A percentile compares a stretch with the other conserved stretches of the same genome.
Conservation (phyloP, 1,140 invertebrate genomes). For the Cylas formicarius region DNA sequence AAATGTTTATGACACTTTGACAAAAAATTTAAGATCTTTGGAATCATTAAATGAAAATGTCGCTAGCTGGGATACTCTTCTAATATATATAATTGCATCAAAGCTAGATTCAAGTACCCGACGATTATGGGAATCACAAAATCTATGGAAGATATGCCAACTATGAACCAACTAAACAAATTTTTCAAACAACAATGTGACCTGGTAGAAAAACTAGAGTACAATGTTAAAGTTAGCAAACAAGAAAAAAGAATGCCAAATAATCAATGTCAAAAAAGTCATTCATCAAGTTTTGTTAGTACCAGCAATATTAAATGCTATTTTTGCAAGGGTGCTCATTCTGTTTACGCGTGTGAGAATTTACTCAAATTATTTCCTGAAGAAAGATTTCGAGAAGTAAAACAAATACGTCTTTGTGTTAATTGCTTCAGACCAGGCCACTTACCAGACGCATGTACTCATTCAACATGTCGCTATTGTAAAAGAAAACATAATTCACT, state of each 20-base stretch:
- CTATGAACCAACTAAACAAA: neutral
- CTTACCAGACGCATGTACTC: slow-evolving; percentile 1
- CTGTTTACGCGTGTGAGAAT: slow-evolving; percentile 11
- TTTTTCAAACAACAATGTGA: slow-evolving; percentile 9
- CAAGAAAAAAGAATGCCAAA: neutral
- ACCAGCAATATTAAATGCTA: neutral
- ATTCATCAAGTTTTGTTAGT: neutral
- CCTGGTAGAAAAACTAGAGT: slow-evolving; percentile 2
- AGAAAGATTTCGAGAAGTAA: slow-evolving; percentile 4
- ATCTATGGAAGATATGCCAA: neutral
- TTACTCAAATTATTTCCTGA: slow-evolving; percentile 1
- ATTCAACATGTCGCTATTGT: slow-evolving; percentile 7
- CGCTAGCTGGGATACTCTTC: slow-evolving; percentile 19
- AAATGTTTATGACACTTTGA: slow-evolving; percentile 33
- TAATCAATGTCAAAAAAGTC: neutral
- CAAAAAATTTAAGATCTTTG: slow-evolving; percentile 34
- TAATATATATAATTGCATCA: slow-evolving; percentile 9
- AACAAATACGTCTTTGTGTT: slow-evolving; percentile 11
- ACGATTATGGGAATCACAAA: slow-evolving; percentile 10
- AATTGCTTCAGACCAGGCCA: slow-evolving; percentile 13
- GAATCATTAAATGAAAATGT: slow-evolving; percentile 28
- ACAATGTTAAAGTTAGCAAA: neutral
- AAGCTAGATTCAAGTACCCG: slow-evolving; percentile 17
- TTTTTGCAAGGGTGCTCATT: slow-evolving; percentile 15
- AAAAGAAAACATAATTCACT: slow-evolving; percentile 12